A percentile compares a stretch with the other conserved stretches of the same genome.
phyloP scores from a whole-genome alignment of 2,113 vertebrate species.

The Phainopepla nitens region DNA sequence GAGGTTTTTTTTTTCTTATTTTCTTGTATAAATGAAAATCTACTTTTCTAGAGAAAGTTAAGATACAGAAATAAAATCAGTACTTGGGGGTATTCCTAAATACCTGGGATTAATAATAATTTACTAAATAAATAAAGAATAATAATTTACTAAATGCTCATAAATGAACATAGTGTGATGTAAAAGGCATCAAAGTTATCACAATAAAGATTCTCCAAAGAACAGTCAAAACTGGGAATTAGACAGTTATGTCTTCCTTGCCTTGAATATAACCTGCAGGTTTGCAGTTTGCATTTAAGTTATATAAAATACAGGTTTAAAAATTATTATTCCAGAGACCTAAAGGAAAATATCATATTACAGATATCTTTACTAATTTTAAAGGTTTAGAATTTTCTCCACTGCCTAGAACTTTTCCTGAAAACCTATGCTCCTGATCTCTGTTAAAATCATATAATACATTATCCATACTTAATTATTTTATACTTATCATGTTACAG shows the following conservation, averaged over 20 bases:
- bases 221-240: not conserved
- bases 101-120: not conserved
- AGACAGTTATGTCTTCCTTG: not conserved
- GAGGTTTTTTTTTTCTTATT: not conserved
- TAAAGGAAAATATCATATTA: not conserved
- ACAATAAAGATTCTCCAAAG: not conserved
- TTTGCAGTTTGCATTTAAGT: not conserved
- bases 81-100: not conserved
- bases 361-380: not conserved
- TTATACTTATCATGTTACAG: not conserved
- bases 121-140: too few species aligned
- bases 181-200: not conserved
- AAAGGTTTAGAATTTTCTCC: not conserved
- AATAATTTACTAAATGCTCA: not conserved
- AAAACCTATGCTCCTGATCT: not conserved
- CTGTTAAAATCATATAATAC: not conserved
- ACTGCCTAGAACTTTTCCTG: not conserved
- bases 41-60: not conserved
- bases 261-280: not conserved
- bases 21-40: not conserved
- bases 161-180: not conserved
- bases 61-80: not conserved
- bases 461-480: not conserved
- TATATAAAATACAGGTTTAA: not conserved
- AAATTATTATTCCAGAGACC: not conserved